Evolutionary conservation across 2,888 invertebrate species (phyloP).

Genomic region (Parnassius smintheus): DNA sequence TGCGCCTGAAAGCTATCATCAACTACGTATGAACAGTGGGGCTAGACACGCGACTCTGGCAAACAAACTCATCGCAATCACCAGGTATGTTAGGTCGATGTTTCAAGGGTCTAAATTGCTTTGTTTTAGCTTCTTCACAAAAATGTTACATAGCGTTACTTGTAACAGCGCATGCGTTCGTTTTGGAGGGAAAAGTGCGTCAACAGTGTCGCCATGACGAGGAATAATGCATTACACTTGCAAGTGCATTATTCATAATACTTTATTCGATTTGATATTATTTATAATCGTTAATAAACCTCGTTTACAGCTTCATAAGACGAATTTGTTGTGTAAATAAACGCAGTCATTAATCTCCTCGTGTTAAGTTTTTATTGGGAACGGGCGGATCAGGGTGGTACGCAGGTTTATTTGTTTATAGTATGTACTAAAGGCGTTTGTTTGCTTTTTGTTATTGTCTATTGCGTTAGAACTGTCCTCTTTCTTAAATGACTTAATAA

Average conservation of each 20-base stretch:
- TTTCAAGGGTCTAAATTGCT: slow-evolving; percentile 40
- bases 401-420: slow-evolving; percentile 45
- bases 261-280: slow-evolving; percentile 37
- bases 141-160: slow-evolving; percentile 29
- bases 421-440: slow-evolving; percentile 34
- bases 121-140: slow-evolving; percentile 23
- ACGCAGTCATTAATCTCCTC: slow-evolving; percentile 46
- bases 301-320: slow-evolving; percentile 38
- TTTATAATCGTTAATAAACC: slow-evolving; percentile 39
- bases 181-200: slow-evolving; percentile 74
- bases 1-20: slow-evolving; percentile 66
- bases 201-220: slow-evolving; percentile 68
- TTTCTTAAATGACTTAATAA: too few relatives aligned
- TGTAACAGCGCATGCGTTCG: slow-evolving; percentile 64
- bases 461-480: background rate
- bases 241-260: slow-evolving; percentile 21
- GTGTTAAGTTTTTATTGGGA: slow-evolving; percentile 51
- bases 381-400: slow-evolving; percentile 40
- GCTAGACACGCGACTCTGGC: slow-evolving; percentile 54
- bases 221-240: slow-evolving; percentile 52
- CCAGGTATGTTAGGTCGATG: slow-evolving; percentile 26
- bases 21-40: slow-evolving; percentile 51
- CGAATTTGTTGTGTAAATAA: slow-evolving; percentile 35
- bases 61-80: slow-evolving; percentile 23
- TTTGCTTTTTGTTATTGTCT: slow-evolving; percentile 20